These are phyloP conservation scores for Melozone crissalis DNA, from an alignment of 2,113 vertebrate species.

Conservation along the genomic window DNA sequence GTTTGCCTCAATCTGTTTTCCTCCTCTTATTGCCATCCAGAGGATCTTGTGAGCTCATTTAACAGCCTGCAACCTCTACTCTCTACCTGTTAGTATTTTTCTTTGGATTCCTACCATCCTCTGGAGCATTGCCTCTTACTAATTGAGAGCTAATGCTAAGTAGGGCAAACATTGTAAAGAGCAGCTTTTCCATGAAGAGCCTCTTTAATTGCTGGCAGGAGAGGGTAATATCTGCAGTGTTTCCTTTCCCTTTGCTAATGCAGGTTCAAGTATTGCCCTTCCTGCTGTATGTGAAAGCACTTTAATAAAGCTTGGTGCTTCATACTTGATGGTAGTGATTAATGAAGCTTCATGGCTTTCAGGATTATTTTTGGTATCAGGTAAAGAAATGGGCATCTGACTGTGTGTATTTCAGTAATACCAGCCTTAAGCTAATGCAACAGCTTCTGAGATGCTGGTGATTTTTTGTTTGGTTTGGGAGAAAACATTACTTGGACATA, in stretches of 20 bases:
- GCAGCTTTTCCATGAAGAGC: slow-evolving; percentile 36
- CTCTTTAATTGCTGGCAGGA: slow-evolving; percentile 20
- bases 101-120: slow-evolving; percentile 33
- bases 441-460: not conserved
- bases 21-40: not conserved
- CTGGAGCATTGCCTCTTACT: slow-evolving; percentile 42
- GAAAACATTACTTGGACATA: not conserved
- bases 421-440: not conserved
- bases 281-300: not conserved
- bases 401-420: not conserved
- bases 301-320: not conserved
- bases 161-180: slow-evolving; percentile 53
- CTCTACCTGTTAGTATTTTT: slow-evolving; percentile 52
- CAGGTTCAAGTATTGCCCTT: slow-evolving; percentile 21
- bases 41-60: not conserved
- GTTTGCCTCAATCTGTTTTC: not conserved
- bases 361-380: not conserved
- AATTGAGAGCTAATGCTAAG: slow-evolving; percentile 37
- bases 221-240: not conserved
- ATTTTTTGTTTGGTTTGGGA: not conserved
- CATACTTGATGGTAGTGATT: not conserved
- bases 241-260: not conserved
- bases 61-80: not conserved
- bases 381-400: not conserved
- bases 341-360: not conserved